Evolutionary conservation across 2,888 invertebrate species (phyloP).

Genomic region (Hydriomena furcata): DNA sequence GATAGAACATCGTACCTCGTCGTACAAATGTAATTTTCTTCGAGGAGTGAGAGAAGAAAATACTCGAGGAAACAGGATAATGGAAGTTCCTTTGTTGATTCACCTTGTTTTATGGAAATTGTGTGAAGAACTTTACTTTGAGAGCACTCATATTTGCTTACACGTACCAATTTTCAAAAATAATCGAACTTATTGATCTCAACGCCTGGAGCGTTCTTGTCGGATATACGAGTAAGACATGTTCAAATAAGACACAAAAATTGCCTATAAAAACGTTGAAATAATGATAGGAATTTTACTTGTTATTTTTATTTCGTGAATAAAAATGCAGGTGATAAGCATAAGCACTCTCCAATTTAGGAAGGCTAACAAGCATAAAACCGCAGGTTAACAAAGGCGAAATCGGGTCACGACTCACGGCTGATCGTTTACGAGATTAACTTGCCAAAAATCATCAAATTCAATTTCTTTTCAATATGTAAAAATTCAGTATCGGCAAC

Average conservation of each 20-base stretch:
- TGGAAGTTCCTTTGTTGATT: constrained; percentile 51
- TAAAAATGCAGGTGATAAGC: constrained; percentile 21
- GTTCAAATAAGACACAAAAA: too few species aligned
- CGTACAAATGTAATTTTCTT: constrained; percentile 54
- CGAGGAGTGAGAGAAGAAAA: constrained; percentile 48
- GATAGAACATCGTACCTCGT: constrained; percentile 48
- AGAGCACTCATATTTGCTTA: constrained; percentile 33
- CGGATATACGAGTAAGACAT: too few species aligned
- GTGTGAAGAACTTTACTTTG: constrained; percentile 41
- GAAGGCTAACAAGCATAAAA: constrained; percentile 33
- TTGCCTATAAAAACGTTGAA: too few species aligned
- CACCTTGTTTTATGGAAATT: constrained; percentile 54
- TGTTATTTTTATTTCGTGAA: constrained; percentile 11
- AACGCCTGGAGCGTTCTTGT: not conserved
- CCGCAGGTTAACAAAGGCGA: constrained; percentile 31
- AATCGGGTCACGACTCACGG: constrained; percentile 31
- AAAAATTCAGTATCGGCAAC: constrained; percentile 61
- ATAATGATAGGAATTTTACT: not conserved
- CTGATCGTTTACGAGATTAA: constrained; percentile 38
- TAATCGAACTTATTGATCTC: constrained; percentile 7
- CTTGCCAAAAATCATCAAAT: constrained; percentile 52
- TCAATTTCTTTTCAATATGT: constrained; percentile 66
- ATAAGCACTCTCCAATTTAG: constrained; percentile 28
- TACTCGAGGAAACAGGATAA: constrained; percentile 57
- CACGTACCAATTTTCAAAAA: constrained; percentile 7